A percentile compares a stretch with the other conserved stretches of the same genome.
Conservation (phyloP, 1,140 invertebrate genomes). For the Hesperophylax magnus region DNA sequence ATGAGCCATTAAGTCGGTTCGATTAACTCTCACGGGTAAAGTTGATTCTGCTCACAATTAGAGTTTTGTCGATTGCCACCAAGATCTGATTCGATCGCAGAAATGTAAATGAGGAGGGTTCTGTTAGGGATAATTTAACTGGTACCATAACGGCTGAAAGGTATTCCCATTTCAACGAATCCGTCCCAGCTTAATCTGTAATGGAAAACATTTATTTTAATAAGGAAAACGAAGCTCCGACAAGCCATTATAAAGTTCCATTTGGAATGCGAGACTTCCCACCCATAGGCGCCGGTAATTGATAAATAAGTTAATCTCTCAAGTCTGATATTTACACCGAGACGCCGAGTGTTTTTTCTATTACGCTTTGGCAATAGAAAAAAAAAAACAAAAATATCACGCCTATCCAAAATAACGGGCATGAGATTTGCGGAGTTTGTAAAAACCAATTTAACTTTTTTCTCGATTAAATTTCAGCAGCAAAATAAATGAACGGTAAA, state of each 20-base stretch:
- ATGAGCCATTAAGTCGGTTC: too few species aligned
- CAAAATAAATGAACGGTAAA: too few species aligned
- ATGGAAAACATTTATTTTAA: conserved; percentile 37
- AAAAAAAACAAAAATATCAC: too few species aligned
- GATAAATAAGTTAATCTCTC: conserved; percentile 7
- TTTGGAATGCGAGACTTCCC: not conserved
- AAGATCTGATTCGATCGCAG: not conserved
- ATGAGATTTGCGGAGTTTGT: too few species aligned
- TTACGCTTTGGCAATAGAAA: too few species aligned
- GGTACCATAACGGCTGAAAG: not conserved
- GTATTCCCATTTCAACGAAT: not conserved
- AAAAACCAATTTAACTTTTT: too few species aligned
- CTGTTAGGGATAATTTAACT: conserved; percentile 15
- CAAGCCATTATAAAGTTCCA: conserved; percentile 22
- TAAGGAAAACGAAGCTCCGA: conserved; percentile 20
- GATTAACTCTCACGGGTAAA: too few species aligned
- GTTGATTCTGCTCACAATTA: not conserved
- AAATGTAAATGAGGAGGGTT: not conserved
- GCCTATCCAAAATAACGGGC: too few species aligned
- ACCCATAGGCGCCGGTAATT: not conserved
- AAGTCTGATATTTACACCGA: not conserved
- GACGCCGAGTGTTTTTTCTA: too few species aligned
- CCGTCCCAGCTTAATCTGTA: conserved; percentile 1
- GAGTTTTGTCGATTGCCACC: not conserved
- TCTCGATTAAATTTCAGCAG: too few species aligned